A percentile compares a stretch with the other conserved stretches of the same genome.
phyloP scores from a whole-genome alignment of 2,888 invertebrate species.

The Chrysodeixis includens region DNA sequence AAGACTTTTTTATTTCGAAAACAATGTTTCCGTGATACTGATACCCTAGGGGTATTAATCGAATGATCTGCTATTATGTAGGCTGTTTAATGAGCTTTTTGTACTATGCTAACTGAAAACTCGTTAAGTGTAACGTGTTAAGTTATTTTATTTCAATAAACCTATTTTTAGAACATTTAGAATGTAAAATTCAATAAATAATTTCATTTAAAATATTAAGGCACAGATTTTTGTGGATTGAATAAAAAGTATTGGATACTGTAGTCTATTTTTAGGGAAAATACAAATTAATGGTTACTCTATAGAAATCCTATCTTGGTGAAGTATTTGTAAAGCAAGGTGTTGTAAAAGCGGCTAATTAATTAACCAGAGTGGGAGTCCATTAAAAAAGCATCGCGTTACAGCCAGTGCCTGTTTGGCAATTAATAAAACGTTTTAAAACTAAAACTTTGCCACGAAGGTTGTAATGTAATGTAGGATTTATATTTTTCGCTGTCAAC shows the following conservation, averaged over 20 bases:
- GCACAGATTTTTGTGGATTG: too few relatives aligned
- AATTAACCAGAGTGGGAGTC: background rate
- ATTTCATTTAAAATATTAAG: too few relatives aligned
- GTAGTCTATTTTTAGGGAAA: background rate
- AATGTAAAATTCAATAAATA: too few relatives aligned
- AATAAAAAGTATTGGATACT: too few relatives aligned
- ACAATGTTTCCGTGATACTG: conserved; percentile 28
- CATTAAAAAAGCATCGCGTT: conserved; percentile 1
- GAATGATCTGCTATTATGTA: conserved; percentile 47
- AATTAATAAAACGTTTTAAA: background rate
- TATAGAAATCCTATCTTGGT: background rate
- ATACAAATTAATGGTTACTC: background rate
- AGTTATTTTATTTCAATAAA: too few relatives aligned
- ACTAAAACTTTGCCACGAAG: background rate
- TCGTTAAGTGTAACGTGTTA: background rate
- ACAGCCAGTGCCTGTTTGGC: background rate
- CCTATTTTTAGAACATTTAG: too few relatives aligned
- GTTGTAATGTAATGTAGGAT: too few relatives aligned
- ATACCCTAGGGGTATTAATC: conserved; percentile 37
- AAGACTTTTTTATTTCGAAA: conserved; percentile 27
- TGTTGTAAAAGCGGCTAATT: conserved; percentile 3
- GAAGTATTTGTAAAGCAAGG: background rate
- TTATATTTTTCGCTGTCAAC: background rate
- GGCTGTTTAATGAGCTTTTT: conserved; percentile 25
- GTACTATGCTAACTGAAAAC: background rate